Conservation (phyloP, 53 echinoderm and acorn worm genomes). For the Apostichopus leukothele region DNA sequence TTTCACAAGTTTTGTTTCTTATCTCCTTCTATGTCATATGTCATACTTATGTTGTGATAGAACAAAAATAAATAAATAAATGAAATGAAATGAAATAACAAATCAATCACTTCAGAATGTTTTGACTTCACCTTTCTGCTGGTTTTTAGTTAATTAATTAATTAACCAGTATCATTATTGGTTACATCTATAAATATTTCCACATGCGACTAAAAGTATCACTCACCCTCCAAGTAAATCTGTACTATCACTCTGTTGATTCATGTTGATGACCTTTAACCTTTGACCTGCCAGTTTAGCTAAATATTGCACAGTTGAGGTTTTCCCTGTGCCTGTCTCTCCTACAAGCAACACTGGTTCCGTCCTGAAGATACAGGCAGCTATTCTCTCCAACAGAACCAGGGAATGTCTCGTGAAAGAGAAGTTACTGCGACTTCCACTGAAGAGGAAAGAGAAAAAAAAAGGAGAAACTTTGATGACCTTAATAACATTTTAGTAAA, state of each 20-base stretch:
- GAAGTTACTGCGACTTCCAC: slow-evolving; percentile 50
- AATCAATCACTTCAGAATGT: too few relatives aligned
- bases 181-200: too few relatives aligned
- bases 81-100: too few relatives aligned
- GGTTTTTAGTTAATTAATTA: too few relatives aligned
- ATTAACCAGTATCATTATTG: too few relatives aligned
- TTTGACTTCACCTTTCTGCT: too few relatives aligned
- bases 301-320: slow-evolving; percentile 90
- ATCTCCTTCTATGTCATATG: too few relatives aligned
- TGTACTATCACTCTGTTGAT: slow-evolving; percentile 99
- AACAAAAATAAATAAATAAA: too few relatives aligned
- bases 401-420: slow-evolving; percentile 81
- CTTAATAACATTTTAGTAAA: too few relatives aligned
- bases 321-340: slow-evolving; percentile 97
- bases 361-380: slow-evolving; percentile 77
- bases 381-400: slow-evolving; percentile 78
- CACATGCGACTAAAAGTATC: too few relatives aligned
- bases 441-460: slow-evolving; percentile 12
- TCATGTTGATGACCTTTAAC: slow-evolving; percentile 99
- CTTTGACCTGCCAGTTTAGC: slow-evolving; percentile 83
- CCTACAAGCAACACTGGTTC: slow-evolving; percentile 91
- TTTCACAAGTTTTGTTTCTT: too few relatives aligned
- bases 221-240: slow-evolving; percentile 94
- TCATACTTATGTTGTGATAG: too few relatives aligned
- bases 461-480: not conserved